Percentiles rank a stretch among this genome's conserved stretches.
Conservation (phyloP, 2,113 vertebrate species). For the Amphiprion ocellaris region DNA sequence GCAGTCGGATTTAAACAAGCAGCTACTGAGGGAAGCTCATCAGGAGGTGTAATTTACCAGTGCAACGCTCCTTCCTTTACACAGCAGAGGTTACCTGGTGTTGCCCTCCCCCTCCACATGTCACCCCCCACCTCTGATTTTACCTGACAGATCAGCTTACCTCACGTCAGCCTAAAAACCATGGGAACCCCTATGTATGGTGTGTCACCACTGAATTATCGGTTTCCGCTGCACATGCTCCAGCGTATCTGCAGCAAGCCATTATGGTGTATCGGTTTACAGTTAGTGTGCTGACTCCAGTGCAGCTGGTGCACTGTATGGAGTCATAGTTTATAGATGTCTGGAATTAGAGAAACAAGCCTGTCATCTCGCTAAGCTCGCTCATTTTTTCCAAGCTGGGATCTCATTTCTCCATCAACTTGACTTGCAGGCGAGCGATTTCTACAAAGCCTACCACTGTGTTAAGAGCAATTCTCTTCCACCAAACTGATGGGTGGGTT, state of each 20-base stretch:
- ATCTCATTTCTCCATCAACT: conserved; percentile 53
- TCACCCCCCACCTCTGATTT: conserved; percentile 33
- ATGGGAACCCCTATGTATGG: conserved; percentile 70
- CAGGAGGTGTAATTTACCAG: conserved; percentile 71
- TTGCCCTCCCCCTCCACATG: conserved; percentile 31
- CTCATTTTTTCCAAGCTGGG: conserved; percentile 60
- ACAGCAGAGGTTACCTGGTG: conserved; percentile 29
- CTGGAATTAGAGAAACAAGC: conserved; percentile 74
- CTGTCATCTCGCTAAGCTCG: conserved; percentile 60
- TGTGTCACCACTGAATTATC: conserved; percentile 81
- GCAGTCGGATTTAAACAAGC: conserved; percentile 63
- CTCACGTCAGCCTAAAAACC: conserved; percentile 74
- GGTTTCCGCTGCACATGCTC: conserved; percentile 78
- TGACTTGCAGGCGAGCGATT: conserved; percentile 22
- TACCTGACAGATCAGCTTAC: conserved; percentile 78
- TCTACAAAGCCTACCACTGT: conserved; percentile 19
- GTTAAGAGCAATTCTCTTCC: conserved; percentile 3
- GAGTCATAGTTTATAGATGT: conserved; percentile 75
- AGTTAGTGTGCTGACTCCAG: conserved; percentile 65
- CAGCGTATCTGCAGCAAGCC: conserved; percentile 76
- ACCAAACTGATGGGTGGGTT: conserved; percentile 14
- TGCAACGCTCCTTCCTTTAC: conserved; percentile 48
- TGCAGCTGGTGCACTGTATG: conserved; percentile 71
- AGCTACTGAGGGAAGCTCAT: conserved; percentile 73
- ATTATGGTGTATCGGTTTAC: conserved; percentile 82